Evolutionary conservation across 2,113 vertebrate genomes (phyloP).

Genomic region (Gobiocypris rarus): DNA sequence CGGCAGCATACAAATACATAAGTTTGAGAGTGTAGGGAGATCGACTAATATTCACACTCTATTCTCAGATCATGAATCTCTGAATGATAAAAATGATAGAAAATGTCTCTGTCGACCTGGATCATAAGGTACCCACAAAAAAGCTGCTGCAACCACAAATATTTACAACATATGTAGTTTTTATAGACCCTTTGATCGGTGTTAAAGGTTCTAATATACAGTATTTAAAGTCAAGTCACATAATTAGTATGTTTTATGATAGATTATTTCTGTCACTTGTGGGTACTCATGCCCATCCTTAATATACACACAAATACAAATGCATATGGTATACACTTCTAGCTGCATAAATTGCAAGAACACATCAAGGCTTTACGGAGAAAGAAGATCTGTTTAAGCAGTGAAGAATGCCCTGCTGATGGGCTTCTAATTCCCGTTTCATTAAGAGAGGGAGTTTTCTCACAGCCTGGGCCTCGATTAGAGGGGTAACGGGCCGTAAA

Average conservation of each 20-base stretch:
- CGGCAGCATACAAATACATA: no score
- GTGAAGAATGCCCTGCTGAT: constrained; percentile 47
- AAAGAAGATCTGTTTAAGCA: constrained; percentile 49
- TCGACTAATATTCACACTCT: no score
- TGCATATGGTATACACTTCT: neutral
- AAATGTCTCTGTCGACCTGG: no score
- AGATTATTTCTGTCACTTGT: neutral
- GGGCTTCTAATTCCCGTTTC: constrained; percentile 50
- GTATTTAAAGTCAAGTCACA: neutral
- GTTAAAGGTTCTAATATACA: neutral
- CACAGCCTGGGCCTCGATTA: constrained; percentile 53
- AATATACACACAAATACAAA: neutral
- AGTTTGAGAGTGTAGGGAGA: no score
- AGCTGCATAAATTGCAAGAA: constrained; percentile 14
- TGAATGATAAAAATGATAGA: no score
- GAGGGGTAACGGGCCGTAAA: constrained; percentile 25
- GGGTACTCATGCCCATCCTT: neutral
- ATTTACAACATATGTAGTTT: neutral
- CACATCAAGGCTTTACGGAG: constrained; percentile 32
- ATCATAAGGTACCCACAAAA: no score
- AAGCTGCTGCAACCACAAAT: no score
- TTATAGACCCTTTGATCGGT: neutral
- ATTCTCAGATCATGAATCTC: no score
- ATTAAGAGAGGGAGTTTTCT: constrained; percentile 40
- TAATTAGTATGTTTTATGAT: neutral